phyloP scores from a whole-genome alignment of 2,888 invertebrate genomes.

The Arenicola marina region DNA sequence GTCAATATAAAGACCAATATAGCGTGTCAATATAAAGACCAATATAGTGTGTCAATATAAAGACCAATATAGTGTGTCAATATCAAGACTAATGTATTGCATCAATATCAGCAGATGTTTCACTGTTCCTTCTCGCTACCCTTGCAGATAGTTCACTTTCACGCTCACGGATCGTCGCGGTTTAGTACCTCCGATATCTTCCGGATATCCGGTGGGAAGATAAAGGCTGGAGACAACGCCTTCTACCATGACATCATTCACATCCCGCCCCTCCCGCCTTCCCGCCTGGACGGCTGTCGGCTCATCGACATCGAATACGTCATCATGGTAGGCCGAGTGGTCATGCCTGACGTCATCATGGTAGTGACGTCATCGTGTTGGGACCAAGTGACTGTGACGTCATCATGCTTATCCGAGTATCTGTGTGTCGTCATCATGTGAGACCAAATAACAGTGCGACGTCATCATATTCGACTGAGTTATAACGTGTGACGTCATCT shows the following conservation, averaged over 20 bases:
- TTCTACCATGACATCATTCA: conserved; percentile 42
- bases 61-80: too few relatives aligned
- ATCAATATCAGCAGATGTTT: too few relatives aligned
- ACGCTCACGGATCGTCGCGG: conserved; percentile 22
- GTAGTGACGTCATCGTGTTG: not conserved
- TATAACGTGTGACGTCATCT: too few relatives aligned
- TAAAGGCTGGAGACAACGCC: conserved; percentile 34
- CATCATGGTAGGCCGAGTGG: conserved; percentile 32
- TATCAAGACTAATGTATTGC: too few relatives aligned
- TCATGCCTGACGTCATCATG: too few relatives aligned
- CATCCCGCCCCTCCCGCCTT: conserved; percentile 40
- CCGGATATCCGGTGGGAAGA: conserved; percentile 38
- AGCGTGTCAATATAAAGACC: too few relatives aligned
- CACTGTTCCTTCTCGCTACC: too few relatives aligned
- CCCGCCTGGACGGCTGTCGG: conserved; percentile 32
- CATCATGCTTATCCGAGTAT: not conserved
- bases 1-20: too few relatives aligned
- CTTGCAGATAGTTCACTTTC: conserved; percentile 28
- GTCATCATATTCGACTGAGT: not conserved
- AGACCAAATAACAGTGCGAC: not conserved
- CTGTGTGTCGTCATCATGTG: not conserved
- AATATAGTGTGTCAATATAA: too few relatives aligned
- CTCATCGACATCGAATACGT: conserved; percentile 36
- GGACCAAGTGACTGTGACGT: not conserved
- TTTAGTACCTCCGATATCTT: conserved; percentile 31